Conservation (phyloP, 1,140 invertebrate species). For the Capitella teleta region DNA sequence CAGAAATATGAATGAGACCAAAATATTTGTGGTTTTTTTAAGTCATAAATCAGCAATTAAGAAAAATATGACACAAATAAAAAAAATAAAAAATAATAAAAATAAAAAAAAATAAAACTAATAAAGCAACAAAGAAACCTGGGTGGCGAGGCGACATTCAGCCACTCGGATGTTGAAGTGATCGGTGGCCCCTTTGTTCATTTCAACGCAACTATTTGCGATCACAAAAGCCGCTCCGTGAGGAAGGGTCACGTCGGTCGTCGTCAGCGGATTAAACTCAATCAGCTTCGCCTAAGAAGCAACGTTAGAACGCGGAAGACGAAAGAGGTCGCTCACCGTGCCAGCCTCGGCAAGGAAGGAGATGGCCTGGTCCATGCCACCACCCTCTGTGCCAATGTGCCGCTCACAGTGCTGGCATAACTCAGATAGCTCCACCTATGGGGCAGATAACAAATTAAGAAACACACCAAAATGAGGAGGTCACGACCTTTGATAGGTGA, state of each 20-base stretch:
- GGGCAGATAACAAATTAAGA: too few species aligned
- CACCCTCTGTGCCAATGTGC: slow-evolving; percentile 84
- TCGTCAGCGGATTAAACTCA: slow-evolving; percentile 79
- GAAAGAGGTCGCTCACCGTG: slow-evolving; percentile 29
- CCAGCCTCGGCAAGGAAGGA: slow-evolving; percentile 81
- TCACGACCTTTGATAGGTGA: slow-evolving; percentile 32
- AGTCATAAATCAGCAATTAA: neutral
- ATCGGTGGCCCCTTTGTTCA: slow-evolving; percentile 83
- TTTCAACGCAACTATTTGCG: slow-evolving; percentile 74
- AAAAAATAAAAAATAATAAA: neutral
- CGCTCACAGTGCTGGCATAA: slow-evolving; percentile 78
- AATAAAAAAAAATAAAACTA: slow-evolving; percentile 2
- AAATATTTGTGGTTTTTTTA: too few species aligned
- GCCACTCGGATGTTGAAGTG: slow-evolving; percentile 86
- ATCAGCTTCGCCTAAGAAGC: slow-evolving; percentile 57
- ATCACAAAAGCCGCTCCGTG: slow-evolving; percentile 77
- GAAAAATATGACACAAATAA: neutral
- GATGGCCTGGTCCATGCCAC: slow-evolving; percentile 99
- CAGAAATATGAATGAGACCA: too few species aligned
- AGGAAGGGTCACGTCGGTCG: slow-evolving; percentile 68
- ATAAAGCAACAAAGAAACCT: slow-evolving; percentile 47
- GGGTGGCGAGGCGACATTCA: slow-evolving; percentile 82
- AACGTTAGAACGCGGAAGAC: too few species aligned
- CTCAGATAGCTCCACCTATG: slow-evolving; percentile 64
- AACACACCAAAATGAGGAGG: too few species aligned